Base-by-base conservation (phyloP, 2,888 invertebrate species). In the Cartodere bifasciata region DNA sequence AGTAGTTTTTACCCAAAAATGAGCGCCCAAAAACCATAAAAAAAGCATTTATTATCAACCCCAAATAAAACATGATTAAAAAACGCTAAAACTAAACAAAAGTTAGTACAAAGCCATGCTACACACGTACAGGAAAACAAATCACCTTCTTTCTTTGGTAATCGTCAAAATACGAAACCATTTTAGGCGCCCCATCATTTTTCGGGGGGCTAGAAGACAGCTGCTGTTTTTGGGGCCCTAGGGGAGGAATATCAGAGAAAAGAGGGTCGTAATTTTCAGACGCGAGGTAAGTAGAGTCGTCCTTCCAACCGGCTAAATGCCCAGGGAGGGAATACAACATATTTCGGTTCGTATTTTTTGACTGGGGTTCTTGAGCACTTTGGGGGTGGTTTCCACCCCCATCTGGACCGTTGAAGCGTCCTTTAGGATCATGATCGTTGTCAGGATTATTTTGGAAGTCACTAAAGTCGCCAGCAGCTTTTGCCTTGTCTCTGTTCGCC, bases 231-330 rank as follows among this genome's bases (percentile, higher is more conserved):
- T 41, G 38, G 38, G 52, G 52, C 50, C 48, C 53, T 53, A 53
- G 17, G 42, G 49, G 37, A 37, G 44, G 43, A 40, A 28, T 23
- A 17, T n/a, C n/a, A n/a, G n/a, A n/a, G n/a, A n/a, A n/a, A 3
- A 9, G 26, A 9, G n/a, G 13, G n/a, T 16, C 15, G 6, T 31
- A 11, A 12, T 26, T 28, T 20, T 36, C 32, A 3, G 14, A 11
- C 14, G 14, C 67, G 47, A 84, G 62, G 50, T 82, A 83, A 28
- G 84, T 82, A 52, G 80, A 83, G 53, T 80, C 72, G 53, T 81
- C 84, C 54, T 72, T 74, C 83, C 83, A 84, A 53, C 79, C 76
- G 56, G 80, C 80, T 45, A 84, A 71, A 32, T 83, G 83, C 38
- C 81, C 81, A 4, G 84, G 84, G 41, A 84, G 62, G 58, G 78